Evolutionary conservation across 2,797 vertebrate genomes (phyloP).

Genomic region (Sebastes miniatus): DNA sequence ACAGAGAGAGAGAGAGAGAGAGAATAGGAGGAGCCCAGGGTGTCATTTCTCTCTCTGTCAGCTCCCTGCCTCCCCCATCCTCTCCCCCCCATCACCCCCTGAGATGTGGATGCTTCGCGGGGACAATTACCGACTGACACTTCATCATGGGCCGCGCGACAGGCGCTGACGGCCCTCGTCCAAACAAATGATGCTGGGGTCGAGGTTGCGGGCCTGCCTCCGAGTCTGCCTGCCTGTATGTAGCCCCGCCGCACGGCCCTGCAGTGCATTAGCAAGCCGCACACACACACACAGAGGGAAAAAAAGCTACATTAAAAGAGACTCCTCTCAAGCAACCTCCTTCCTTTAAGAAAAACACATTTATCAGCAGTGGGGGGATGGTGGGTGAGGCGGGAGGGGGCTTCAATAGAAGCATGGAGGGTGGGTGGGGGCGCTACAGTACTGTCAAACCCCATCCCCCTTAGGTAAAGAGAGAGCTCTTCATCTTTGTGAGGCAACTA

Average conservation of each 20-base stretch:
- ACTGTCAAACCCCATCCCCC: constrained; percentile 67
- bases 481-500: constrained; percentile 65
- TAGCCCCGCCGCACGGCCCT: constrained; percentile 54
- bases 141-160: constrained; percentile 82
- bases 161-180: constrained; percentile 83
- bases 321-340: constrained; percentile 67
- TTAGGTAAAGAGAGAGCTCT: constrained; percentile 68
- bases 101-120: constrained; percentile 81
- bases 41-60: constrained; percentile 82
- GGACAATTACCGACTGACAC: constrained; percentile 83
- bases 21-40: constrained; percentile 67
- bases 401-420: constrained; percentile 38
- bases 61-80: constrained; percentile 60
- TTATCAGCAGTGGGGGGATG: constrained; percentile 67
- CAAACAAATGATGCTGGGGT: constrained; percentile 85
- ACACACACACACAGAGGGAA: constrained; percentile 21
- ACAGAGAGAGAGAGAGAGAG: constrained; percentile 1
- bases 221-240: constrained; percentile 64
- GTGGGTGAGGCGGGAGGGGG: not conserved
- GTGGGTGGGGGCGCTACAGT: constrained; percentile 56
- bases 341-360: constrained; percentile 77
- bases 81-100: constrained; percentile 54
- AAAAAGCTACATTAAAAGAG: constrained; percentile 70
- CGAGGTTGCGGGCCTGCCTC: constrained; percentile 80
- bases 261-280: constrained; percentile 65